A percentile compares a stretch with the other conserved stretches of the same genome.
Conservation (phyloP, 2,113 vertebrate genomes). For the Hemiprocne comata region DNA sequence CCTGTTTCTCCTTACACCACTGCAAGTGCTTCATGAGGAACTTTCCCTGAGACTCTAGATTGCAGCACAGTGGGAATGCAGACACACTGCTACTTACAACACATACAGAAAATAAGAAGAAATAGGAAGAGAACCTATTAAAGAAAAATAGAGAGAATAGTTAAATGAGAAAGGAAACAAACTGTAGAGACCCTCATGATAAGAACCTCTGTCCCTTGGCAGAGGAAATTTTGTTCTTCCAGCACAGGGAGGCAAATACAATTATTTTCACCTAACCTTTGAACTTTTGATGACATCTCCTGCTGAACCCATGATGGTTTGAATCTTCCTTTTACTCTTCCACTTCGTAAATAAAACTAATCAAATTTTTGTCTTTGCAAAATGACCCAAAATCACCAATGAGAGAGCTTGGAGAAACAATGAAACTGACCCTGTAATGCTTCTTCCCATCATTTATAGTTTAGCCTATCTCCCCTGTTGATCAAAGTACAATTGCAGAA, state of each 20-base stretch:
- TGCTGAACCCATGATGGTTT: neutral
- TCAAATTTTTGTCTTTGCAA: neutral
- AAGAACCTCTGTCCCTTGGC: neutral
- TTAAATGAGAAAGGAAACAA: neutral
- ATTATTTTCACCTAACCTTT: neutral
- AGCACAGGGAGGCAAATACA: neutral
- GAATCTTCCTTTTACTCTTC: neutral
- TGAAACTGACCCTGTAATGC: neutral
- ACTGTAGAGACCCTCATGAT: neutral
- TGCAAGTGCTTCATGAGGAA: neutral
- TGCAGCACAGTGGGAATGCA: neutral
- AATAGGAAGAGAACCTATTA: neutral
- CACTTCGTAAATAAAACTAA: neutral
- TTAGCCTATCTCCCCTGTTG: neutral
- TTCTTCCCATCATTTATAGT: neutral
- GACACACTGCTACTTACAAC: neutral
- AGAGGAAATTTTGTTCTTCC: neutral
- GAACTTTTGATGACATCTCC: neutral
- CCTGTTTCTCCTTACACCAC: neutral
- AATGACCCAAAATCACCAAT: neutral
- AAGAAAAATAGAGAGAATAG: neutral
- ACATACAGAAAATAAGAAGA: neutral
- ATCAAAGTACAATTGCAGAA: neutral
- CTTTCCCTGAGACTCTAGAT: neutral
- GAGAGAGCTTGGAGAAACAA: neutral